Base-by-base conservation (phyloP, 2,797 vertebrate species). In the Lophotriccus pileatus region DNA sequence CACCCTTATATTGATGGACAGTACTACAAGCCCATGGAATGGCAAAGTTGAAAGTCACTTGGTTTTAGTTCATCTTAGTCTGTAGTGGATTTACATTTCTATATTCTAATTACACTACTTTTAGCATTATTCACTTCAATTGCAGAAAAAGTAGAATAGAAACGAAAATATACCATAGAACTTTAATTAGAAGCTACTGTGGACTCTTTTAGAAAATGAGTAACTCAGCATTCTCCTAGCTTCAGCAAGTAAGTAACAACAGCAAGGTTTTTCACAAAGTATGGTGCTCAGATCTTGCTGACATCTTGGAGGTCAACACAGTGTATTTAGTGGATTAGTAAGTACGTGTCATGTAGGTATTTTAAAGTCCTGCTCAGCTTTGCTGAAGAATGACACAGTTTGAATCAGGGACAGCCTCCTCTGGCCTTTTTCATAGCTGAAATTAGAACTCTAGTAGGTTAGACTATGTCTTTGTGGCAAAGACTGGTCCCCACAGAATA, bases 331-430 rank as follows among this genome's bases (percentile, higher is more conserved):
- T 64, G n/a, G 34, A 81, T 75, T 64, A 90, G 30, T 32, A 55
- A 85, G 62, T 63, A 49, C 46, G 41, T 64, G 34, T 69, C 55
- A 55, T n/a, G 46, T 55, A 68, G 39, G n/a, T 84, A 88, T 86
- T 86, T 86, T 87, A 47, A 67, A 89, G 59, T 68, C 63, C 70
- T 84, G 50, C 60, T 73, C 85, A 94, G n/a, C 39, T 95, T 89
- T 90, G 53, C 75, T 90, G 49, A 59, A 75, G 63, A 90, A 62
- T 92, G 89, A 84, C 94, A 84, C 14, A 73, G 59, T 94, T 90
- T 90, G 59, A 87, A 94, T 89, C 72, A 87, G 68, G 81, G 91
- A 84, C 67, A 89, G 75, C 16, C 28, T 73, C 56, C 34, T 94
- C 69, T 75, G 39, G 67, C 44, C 81, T 91, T 88, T 78, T 92